Base-by-base conservation (phyloP, 2,113 vertebrate species). In the Melanerpes formicivorus region DNA sequence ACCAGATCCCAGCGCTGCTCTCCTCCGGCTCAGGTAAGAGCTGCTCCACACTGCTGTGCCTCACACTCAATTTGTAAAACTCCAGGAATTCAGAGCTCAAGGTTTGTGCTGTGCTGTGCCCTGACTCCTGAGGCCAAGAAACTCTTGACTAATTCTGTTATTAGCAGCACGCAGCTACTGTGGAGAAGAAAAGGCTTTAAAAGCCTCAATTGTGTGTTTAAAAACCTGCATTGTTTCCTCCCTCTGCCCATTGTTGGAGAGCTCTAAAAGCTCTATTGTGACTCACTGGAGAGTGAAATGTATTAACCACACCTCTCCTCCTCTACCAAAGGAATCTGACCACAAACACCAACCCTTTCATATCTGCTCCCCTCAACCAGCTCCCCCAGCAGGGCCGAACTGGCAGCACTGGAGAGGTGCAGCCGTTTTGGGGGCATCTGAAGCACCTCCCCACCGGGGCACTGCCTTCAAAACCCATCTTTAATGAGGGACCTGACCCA, bases 161-260 rank as follows among this genome's bases (percentile, higher is more conserved):
- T 72, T 76, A 80, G 69, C 63, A n/a, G 55, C 0, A 4, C n/a
- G 22, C 8, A 23, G 80, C 65, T 32, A 64, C 75, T 2, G 25
- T 11, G 18, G 67, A 44, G 66, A 62, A 88, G 48, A 82, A 83
- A 65, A 78, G 73, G 48, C 23, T 19, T 72, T 76, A 89, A 87
- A 93, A 32, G 69, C 64, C 73, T 80, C 73, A 17, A 54, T 26
- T n/a, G 70, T 50, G 70, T 77, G 56, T 56, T 84, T 84, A 60
- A 64, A 87, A 87, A 69, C 7, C 64, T 21, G 34, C 66, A 85
- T 88, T 90, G 85, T 87, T 80, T 93, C 89, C 70, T 56, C 80
- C 58, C 79, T 64, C 69, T 55, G 65, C 25, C 42, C 70, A 62
- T 19, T 60, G 69, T 1, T 27, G 40, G 78, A 26, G 59, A 26